Evolutionary conservation across 2,797 vertebrate genomes (phyloP), one percentile per base, ranked within the genome.

Genomic region (Pampus argenteus): DNA sequence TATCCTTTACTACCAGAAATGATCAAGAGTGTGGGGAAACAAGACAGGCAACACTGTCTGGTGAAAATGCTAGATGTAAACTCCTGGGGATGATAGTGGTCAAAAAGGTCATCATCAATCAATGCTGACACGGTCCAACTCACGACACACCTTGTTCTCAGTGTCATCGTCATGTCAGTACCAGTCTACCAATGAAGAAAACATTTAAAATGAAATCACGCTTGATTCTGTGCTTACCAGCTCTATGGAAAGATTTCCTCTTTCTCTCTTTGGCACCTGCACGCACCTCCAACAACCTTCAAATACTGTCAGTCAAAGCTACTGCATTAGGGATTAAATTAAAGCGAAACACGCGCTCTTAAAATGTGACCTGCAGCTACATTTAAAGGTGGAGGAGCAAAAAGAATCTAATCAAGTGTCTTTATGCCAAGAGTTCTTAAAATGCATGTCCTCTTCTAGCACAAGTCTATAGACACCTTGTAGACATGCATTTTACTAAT

Each of bases 311-410:
- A 85, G 71, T 88, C 82, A 84, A 66, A 68, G 67, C 66, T 25
- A 14, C 20, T 3, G 70, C 68, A 54, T 45, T 29, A 64, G 58
- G 76, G 66, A 89, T 89, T 76, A 72, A 84, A 85, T 84, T 73
- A 83, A 80, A 81, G 78, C 0, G 47, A 82, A 71, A 26, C 18
- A 8, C 49, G 49, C n/a, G 5, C 62, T 58, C 38, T 71, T 66
- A 61, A 74, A 83, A 79, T 72, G 61, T 67, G 78, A 88, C 76
- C 84, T 50, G 70, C 59, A 84, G 79, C 78, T 71, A 70, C 66
- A 59, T 79, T 82, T 58, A 79, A 72, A 83, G 47, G 20, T 66
- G 65, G 56, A 51, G 59, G 45, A 74, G 57, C 26, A 20, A 66
- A 64, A 48, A 28, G n/a, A 81, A 76, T 78, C 77, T 63, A 81